A percentile compares a stretch with the other conserved stretches of the same genome.
Conservation (phyloP, 64 coral and sea anemone species). For the Dendronephthya gigantea region DNA sequence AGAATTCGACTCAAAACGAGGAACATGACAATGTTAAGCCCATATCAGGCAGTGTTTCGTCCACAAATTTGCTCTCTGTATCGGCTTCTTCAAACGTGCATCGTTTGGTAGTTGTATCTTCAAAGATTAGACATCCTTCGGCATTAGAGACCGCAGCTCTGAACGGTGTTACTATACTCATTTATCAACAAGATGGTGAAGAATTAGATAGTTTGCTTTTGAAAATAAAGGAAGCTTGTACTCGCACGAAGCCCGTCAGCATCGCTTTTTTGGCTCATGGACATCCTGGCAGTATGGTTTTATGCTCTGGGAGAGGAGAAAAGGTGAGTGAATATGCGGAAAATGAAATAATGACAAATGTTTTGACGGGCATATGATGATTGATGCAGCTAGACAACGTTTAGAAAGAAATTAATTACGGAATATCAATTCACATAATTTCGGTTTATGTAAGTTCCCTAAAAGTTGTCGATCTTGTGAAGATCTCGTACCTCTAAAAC, state of each 20-base stretch:
- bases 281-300: conserved; percentile 11
- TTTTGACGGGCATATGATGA: too few species aligned
- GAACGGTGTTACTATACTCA: background rate
- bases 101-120: conserved; percentile 6
- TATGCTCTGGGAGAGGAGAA: background rate
- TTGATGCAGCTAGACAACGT: too few species aligned
- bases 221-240: background rate
- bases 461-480: background rate
- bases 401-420: too few species aligned
- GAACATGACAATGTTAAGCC: background rate
- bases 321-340: background rate
- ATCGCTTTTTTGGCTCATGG: conserved; percentile 11
- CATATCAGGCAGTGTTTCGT: background rate
- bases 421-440: too few species aligned
- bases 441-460: too few species aligned
- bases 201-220: background rate
- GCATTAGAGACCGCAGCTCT: background rate
- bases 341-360: background rate
- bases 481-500: too few species aligned
- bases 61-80: background rate
- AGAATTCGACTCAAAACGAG: background rate
- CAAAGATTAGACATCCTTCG: background rate
- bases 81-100: background rate
- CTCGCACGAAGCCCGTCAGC: background rate
- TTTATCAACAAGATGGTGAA: background rate